Base-by-base conservation (phyloP, 2,888 invertebrate genomes). In the Hypena proboscidalis region DNA sequence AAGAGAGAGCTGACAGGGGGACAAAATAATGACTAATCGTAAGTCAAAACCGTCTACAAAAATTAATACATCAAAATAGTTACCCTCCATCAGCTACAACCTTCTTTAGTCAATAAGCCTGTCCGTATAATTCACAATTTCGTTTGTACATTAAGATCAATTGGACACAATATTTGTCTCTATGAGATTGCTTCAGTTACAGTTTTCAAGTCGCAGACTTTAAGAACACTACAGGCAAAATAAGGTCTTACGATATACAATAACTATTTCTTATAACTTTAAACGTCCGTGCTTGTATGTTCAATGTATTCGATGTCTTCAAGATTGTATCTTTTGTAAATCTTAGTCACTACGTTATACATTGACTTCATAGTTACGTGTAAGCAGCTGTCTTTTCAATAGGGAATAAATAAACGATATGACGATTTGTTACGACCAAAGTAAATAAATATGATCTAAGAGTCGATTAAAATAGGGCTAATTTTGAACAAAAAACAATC, bases 1-100 rank as follows among this genome's bases (percentile, higher is more conserved):
- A 29, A 19, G 30, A 59, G 72, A 72, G 70, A 72, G 79, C 81
- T 65, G 78, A 74, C 62, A 55, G 67, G 36, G 71, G 71, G 67
- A 42, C 29, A 33, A 74, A 75, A 73, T 60, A 60, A 80, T 63
- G 70, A 47, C 40, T 48, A 57, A 49, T 33, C 27, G 5, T 27
- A 59, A 44, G 47, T 56, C 51, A 51, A 61, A 57, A 60, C 42
- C 47, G 43, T 44, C 52, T 56, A 65, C 32, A 62, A 49, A 64
- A 64, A 66, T 56, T 33, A 64, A 62, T 64, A 66, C 64, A 64
- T 58, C 66, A 61, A 64, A 64, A 63, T 49, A 22, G 51, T 51
- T 52, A 51, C 52, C 41, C 67, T 39, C 67, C 39, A 41, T 54
- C 57, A 58, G 56, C 58, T 47, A 9, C 39, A 7, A 33, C 48